A percentile compares a stretch with the other conserved stretches of the same genome.
Evolutionary conservation across 2,888 invertebrate species (phyloP).

Genomic region (Autographa pulchrina): DNA sequence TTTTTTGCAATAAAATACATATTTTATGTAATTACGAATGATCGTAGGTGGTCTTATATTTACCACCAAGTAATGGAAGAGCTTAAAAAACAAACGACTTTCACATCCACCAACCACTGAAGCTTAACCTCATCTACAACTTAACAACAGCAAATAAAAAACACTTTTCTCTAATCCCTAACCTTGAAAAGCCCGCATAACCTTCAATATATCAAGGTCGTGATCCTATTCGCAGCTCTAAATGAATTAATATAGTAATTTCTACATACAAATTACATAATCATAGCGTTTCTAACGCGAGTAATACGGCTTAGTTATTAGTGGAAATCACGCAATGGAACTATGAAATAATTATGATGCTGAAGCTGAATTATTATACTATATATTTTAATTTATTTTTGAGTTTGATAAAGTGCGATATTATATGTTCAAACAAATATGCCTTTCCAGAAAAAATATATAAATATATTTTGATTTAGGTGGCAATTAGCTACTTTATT

Average conservation of each 20-base stretch:
- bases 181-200: neutral
- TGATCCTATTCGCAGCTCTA: constrained; percentile 14
- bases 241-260: constrained; percentile 44
- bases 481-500: too few relatives aligned
- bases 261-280: constrained; percentile 52
- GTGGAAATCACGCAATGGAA: constrained; percentile 32
- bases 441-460: too few relatives aligned
- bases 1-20: too few relatives aligned
- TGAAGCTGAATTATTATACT: too few relatives aligned
- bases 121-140: neutral
- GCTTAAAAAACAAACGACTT: neutral
- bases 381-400: neutral
- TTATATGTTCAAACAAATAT: neutral
- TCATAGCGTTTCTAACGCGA: constrained; percentile 37
- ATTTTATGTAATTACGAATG: too few relatives aligned
- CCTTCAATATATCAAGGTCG: constrained; percentile 33
- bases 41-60: too few relatives aligned
- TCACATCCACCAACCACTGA: too few relatives aligned
- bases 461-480: too few relatives aligned
- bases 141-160: neutral
- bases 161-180: neutral
- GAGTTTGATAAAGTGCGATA: neutral
- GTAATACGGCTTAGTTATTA: constrained; percentile 32
- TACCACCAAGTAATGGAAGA: too few relatives aligned
- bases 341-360: constrained; percentile 8